Evolutionary conservation across 2,888 invertebrate genomes (phyloP).

Genomic region (Gonocerus acuteangulatus): DNA sequence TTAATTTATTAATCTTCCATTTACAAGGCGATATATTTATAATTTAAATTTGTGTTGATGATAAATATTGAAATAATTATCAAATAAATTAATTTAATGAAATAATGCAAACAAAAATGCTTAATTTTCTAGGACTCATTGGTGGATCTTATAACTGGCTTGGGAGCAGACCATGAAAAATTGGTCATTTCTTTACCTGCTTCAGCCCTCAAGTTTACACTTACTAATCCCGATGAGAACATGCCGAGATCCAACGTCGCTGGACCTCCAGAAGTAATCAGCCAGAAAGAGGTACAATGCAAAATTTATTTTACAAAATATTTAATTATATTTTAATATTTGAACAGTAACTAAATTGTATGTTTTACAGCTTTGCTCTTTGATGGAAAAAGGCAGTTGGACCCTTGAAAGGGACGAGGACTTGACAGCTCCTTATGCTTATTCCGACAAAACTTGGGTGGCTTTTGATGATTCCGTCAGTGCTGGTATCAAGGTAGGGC

Average conservation of each 20-base stretch:
- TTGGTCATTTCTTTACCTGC: slow-evolving; percentile 64
- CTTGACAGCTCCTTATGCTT: slow-evolving; percentile 67
- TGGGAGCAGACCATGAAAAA: slow-evolving; percentile 63
- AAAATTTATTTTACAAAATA: neutral
- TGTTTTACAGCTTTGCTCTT: slow-evolving; percentile 44
- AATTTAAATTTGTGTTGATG: no score
- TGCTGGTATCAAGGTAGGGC: slow-evolving; percentile 57
- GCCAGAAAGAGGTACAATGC: slow-evolving; percentile 52
- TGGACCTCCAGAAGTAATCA: slow-evolving; percentile 50
- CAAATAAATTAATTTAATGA: no score
- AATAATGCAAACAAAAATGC: no score
- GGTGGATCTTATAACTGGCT: slow-evolving; percentile 61
- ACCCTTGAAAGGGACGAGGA: slow-evolving; percentile 70
- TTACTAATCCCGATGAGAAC: slow-evolving; percentile 57
- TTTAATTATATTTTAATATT: no score
- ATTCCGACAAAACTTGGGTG: slow-evolving; percentile 63
- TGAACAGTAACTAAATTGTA: neutral
- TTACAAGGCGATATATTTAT: no score
- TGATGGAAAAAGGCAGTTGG: slow-evolving; percentile 56
- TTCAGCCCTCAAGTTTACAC: slow-evolving; percentile 58
- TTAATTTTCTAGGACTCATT: slow-evolving; percentile 64
- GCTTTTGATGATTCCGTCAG: slow-evolving; percentile 68
- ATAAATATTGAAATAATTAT: no score
- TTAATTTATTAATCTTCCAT: no score
- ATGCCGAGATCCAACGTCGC: slow-evolving; percentile 60